These are phyloP conservation scores for Bolborhynchus lineola DNA, from an alignment of 2,113 vertebrate species.

Conservation along the genomic window DNA sequence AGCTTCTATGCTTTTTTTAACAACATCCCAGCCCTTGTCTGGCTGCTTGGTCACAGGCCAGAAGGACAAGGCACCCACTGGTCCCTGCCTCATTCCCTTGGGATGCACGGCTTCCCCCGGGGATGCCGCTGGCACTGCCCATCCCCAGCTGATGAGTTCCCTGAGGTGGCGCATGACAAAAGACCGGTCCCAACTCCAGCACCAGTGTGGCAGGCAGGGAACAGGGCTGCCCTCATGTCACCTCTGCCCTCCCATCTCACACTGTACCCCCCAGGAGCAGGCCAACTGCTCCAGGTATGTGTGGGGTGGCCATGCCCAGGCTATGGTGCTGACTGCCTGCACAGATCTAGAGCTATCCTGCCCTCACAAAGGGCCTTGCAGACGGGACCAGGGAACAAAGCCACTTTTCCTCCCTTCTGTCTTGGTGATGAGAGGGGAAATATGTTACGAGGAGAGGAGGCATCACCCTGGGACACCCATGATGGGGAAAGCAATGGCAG, in stretches of 20 bases:
- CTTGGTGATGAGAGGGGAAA: background rate
- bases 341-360: background rate
- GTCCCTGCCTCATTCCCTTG: background rate
- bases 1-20: background rate
- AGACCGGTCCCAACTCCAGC: background rate
- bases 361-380: background rate
- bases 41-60: background rate
- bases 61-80: rapidly evolving
- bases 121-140: background rate
- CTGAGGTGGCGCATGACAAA: rapidly evolving
- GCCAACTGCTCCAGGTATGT: background rate
- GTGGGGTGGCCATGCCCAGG: background rate
- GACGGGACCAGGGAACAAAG: background rate
- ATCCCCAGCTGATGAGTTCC: background rate
- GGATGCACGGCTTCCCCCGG: rapidly evolving
- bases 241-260: background rate
- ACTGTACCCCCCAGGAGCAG: background rate
- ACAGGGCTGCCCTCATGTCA: background rate
- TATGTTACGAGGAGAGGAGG: background rate
- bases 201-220: background rate
- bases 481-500: rapidly evolving
- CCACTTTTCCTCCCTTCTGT: background rate
- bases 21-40: background rate
- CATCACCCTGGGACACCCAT: rapidly evolving
- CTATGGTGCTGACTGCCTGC: background rate